Evolutionary conservation across 2,113 vertebrate genomes (phyloP).

Genomic region (Tragelaphus scriptus): DNA sequence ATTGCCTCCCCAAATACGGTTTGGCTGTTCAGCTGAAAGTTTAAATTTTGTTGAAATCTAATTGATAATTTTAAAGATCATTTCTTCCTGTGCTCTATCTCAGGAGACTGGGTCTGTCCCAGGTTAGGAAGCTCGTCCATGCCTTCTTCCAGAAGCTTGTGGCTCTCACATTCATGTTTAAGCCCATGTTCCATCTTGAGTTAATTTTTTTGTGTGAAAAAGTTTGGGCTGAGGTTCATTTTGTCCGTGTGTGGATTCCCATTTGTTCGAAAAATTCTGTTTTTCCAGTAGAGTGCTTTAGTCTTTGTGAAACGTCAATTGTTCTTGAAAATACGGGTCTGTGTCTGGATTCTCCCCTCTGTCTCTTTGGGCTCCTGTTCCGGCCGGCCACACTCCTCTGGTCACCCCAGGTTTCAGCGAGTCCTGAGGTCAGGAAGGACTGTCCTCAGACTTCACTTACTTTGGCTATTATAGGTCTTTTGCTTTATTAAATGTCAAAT

Average conservation of each 20-base stretch:
- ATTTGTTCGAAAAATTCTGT: no score
- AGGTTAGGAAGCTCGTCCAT: neutral
- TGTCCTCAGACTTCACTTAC: fast-evolving
- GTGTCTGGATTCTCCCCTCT: fast-evolving
- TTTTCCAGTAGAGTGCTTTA: fast-evolving
- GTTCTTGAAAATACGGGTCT: fast-evolving
- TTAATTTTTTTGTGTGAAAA: neutral
- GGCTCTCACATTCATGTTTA: no score
- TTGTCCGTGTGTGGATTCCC: neutral
- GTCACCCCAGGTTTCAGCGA: fast-evolving
- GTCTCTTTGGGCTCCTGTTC: neutral
- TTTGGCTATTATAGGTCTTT: neutral
- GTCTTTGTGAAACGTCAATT: neutral
- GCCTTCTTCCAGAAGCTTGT: neutral
- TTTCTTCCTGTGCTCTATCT: neutral
- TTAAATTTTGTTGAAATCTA: neutral
- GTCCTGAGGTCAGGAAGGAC: neutral
- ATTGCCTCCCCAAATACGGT: neutral
- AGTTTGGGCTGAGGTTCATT: neutral
- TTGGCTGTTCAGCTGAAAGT: neutral
- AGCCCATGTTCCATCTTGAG: neutral
- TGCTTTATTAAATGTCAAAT: neutral
- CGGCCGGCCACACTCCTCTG: fast-evolving
- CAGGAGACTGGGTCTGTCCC: neutral
- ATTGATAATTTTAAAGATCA: neutral